Conservation (phyloP, 2,113 vertebrate species). For the Tachysurus fulvidraco region DNA sequence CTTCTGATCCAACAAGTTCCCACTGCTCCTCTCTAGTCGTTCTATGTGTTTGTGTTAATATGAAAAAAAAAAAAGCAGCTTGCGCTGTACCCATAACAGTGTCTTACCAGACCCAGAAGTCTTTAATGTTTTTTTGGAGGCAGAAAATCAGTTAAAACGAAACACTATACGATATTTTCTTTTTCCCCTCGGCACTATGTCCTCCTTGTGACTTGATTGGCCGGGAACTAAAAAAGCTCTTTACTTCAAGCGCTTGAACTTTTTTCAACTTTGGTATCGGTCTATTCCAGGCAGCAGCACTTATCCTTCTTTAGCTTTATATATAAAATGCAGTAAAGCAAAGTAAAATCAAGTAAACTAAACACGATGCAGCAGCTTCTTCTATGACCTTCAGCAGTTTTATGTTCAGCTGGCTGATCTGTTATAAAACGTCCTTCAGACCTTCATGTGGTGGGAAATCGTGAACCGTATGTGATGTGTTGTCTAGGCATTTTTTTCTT, state of each 20-base stretch:
- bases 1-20: not conserved
- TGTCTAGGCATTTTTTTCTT: not conserved
- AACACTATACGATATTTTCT: not conserved
- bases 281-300: not conserved
- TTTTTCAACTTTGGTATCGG: not conserved
- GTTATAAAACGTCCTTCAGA: conserved; percentile 11
- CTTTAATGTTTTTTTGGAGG: not conserved
- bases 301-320: not conserved
- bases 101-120: not conserved
- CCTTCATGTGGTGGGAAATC: not conserved
- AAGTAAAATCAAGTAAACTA: not conserved
- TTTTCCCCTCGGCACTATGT: not conserved
- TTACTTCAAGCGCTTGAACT: not conserved
- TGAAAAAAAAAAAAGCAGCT: not conserved
- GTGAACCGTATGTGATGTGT: not conserved
- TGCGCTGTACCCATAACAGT: no score
- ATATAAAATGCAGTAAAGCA: not conserved
- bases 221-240: not conserved
- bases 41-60: not conserved
- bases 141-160: not conserved
- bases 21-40: not conserved
- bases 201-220: not conserved
- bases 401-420: not conserved
- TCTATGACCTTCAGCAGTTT: conserved; percentile 1
- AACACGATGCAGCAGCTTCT: no score